Evolutionary conservation across 2,113 vertebrate species (phyloP).

Genomic region (Crotalus helleri): DNA sequence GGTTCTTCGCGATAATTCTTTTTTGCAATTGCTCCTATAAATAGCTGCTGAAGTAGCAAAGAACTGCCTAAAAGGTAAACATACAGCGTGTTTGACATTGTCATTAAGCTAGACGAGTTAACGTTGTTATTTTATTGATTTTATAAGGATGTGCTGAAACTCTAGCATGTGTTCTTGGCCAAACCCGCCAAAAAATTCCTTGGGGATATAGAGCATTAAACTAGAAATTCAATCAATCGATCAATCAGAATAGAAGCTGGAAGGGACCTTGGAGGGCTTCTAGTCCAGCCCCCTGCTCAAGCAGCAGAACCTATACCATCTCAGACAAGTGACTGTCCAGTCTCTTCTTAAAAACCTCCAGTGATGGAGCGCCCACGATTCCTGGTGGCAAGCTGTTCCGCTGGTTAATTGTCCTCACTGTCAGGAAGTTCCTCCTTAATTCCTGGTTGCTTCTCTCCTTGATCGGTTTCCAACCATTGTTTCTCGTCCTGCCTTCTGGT

Average conservation of each 20-base stretch:
- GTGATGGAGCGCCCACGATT: background rate
- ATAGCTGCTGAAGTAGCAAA: conserved; percentile 63
- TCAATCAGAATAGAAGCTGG: background rate
- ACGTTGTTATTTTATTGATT: background rate
- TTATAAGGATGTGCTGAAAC: background rate
- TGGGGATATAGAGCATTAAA: background rate
- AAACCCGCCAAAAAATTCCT: background rate
- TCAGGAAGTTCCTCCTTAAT: background rate
- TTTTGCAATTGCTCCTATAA: conserved; percentile 75
- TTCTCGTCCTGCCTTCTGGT: background rate
- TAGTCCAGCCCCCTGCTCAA: too few relatives aligned
- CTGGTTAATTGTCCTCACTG: background rate
- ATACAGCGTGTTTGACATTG: background rate
- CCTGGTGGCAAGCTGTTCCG: background rate
- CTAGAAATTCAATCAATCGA: background rate
- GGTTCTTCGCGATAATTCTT: conserved; percentile 51
- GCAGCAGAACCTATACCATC: background rate
- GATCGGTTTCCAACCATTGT: background rate
- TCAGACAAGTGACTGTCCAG: background rate
- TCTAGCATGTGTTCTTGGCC: background rate
- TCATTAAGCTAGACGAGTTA: background rate
- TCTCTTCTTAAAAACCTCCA: background rate
- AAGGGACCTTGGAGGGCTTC: too few relatives aligned
- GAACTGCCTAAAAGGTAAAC: background rate
- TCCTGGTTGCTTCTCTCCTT: background rate